These are phyloP conservation scores for Xylophagus ater DNA, from an alignment of 2,888 invertebrate species.

Conservation along the genomic window DNA sequence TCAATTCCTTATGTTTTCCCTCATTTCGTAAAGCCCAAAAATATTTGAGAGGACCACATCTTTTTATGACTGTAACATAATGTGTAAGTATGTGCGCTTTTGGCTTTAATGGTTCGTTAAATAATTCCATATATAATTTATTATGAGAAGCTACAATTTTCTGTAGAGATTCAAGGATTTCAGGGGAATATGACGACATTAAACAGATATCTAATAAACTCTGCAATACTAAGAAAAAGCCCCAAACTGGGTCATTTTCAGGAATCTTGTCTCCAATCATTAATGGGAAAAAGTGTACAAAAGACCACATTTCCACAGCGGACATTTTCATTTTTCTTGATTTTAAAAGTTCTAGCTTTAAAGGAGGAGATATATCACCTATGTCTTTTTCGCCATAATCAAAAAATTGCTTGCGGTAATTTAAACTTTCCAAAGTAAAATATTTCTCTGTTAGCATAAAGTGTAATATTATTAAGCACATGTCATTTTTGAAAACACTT, in stretches of 20 bases:
- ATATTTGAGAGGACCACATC: neutral
- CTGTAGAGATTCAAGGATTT: too few species aligned
- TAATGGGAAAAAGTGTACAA: neutral
- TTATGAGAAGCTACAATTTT: too few species aligned
- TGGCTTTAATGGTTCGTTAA: neutral
- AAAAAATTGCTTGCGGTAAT: neutral
- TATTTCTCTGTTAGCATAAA: too few species aligned
- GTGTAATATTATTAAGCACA: neutral
- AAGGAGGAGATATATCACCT: neutral
- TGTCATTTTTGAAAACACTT: neutral
- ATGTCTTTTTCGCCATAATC: neutral
- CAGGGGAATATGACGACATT: too few species aligned
- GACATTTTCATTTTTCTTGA: neutral
- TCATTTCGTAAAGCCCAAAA: neutral
- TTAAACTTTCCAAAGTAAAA: neutral
- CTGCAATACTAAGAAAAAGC: neutral
- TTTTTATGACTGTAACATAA: neutral
- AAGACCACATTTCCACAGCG: neutral
- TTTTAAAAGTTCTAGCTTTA: neutral
- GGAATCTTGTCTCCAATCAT: too few species aligned
- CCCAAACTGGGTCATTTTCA: too few species aligned
- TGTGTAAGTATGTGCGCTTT: constrained; percentile 1
- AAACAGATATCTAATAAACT: neutral
- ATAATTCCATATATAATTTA: neutral
- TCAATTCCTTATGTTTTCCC: neutral